phyloP scores from a whole-genome alignment of 2,888 invertebrate species.

The Mechanitis mazaeus region DNA sequence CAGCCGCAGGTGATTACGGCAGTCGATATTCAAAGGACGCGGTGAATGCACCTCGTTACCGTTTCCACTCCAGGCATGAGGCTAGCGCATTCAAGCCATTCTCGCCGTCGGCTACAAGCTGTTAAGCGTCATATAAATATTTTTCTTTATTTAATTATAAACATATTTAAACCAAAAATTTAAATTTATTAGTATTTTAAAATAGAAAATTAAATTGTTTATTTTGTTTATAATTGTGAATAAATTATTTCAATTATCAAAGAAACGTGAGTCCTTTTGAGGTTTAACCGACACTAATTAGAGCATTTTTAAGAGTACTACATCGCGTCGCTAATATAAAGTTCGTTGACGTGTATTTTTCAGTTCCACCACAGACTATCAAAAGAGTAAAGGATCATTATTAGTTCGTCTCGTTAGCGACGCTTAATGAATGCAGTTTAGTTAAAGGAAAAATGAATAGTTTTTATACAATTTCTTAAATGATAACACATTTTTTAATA shows the following conservation, averaged over 20 bases:
- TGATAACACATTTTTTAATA: too few species aligned
- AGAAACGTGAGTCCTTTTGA: too few species aligned
- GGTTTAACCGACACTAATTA: constrained; percentile 15
- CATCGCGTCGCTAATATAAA: constrained; percentile 21
- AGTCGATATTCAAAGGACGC: constrained; percentile 30
- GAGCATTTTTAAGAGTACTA: constrained; percentile 17
- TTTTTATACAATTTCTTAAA: too few species aligned
- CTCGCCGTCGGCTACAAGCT: not conserved
- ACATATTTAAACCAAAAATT: too few species aligned
- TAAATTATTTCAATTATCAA: too few species aligned
- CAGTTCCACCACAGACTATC: constrained; percentile 16
- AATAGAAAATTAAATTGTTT: too few species aligned
- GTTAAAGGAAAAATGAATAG: constrained; percentile 5
- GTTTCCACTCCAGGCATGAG: constrained; percentile 15
- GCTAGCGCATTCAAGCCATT: constrained; percentile 17
- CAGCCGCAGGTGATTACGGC: constrained; percentile 26
- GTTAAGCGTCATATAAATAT: too few species aligned
- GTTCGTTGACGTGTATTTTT: constrained; percentile 22
- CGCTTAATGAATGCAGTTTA: constrained; percentile 24
- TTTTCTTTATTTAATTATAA: too few species aligned
- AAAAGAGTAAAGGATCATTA: constrained; percentile 11
- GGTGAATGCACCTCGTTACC: constrained; percentile 33
- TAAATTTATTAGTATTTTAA: not conserved
- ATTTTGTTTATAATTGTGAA: too few species aligned
- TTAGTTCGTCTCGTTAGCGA: constrained; percentile 24